Conservation (phyloP, 2,797 vertebrate genomes). For the Serranus cabrilla region DNA sequence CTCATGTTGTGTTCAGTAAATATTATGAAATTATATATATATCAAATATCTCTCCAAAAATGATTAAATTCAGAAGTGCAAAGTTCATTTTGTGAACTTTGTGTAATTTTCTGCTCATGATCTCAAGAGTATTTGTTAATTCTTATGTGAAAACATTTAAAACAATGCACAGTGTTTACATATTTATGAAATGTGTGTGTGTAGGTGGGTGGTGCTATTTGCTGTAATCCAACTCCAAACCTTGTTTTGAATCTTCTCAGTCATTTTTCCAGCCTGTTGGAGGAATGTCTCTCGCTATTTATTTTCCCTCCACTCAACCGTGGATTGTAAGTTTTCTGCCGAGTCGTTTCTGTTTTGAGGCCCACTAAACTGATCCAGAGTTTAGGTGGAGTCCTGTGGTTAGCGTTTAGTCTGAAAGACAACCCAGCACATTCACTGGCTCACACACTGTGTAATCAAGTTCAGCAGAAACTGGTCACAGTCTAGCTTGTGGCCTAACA, state of each 20-base stretch:
- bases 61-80: conserved; percentile 7
- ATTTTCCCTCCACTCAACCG: conserved; percentile 55
- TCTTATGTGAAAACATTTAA: conserved; percentile 21
- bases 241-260: conserved; percentile 45
- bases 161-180: conserved; percentile 3
- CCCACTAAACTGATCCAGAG: conserved; percentile 75
- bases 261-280: conserved; percentile 38
- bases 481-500: conserved; percentile 17
- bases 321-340: conserved; percentile 51
- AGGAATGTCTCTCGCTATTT: conserved; percentile 54
- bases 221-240: background rate
- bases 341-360: conserved; percentile 67
- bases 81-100: conserved; percentile 4
- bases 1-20: background rate
- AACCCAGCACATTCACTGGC: conserved; percentile 64
- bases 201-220: conserved; percentile 2
- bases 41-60: conserved; percentile 10
- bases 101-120: conserved; percentile 7
- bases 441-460: conserved; percentile 62
- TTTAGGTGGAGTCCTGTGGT: conserved; percentile 82
- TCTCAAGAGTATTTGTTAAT: conserved; percentile 17
- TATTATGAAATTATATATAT: background rate
- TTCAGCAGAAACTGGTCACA: conserved; percentile 48
- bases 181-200: conserved; percentile 15
- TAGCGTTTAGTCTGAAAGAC: conserved; percentile 62